Conservation (phyloP, 2,888 invertebrate genomes). For the Heterodera filipjevi region DNA sequence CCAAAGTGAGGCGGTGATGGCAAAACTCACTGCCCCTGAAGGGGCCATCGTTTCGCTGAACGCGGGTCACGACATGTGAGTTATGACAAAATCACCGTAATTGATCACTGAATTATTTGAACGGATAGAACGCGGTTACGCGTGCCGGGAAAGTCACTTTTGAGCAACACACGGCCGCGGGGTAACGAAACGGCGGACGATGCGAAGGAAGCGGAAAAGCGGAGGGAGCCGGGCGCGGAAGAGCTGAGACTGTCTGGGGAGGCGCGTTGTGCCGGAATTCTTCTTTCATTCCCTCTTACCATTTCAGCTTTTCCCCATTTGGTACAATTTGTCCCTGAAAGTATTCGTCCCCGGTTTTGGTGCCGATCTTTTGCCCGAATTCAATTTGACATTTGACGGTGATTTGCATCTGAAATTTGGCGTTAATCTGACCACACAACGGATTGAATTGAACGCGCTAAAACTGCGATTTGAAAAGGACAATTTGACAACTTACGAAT, state of each 20-base stretch:
- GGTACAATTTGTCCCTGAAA: conserved; percentile 56
- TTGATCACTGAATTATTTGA: not conserved
- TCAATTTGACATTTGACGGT: conserved; percentile 59
- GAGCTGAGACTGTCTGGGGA: conserved; percentile 48
- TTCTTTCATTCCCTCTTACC: not conserved
- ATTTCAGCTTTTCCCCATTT: conserved; percentile 45
- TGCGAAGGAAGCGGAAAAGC: conserved; percentile 9
- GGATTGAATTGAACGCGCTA: conserved; percentile 52
- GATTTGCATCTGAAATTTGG: conserved; percentile 50
- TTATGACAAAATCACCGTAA: too few species aligned
- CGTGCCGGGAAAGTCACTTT: conserved; percentile 19
- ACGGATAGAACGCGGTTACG: conserved; percentile 13
- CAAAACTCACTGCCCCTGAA: conserved; percentile 5
- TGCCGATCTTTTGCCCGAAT: conserved; percentile 44
- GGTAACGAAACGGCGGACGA: conserved; percentile 1
- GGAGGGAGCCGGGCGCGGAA: conserved; percentile 48
- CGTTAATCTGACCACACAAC: conserved; percentile 43
- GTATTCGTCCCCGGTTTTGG: conserved; percentile 60
- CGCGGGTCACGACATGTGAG: conserved; percentile 9
- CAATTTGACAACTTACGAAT: conserved; percentile 12
- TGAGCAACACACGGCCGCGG: not conserved
- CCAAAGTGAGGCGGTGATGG: conserved; percentile 1
- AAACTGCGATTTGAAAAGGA: conserved; percentile 42
- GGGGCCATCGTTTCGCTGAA: conserved; percentile 8
- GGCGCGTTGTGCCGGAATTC: not conserved